Evolutionary conservation across 2,113 vertebrate genomes (phyloP).

Genomic region (Ornithorhynchus anatinus): DNA sequence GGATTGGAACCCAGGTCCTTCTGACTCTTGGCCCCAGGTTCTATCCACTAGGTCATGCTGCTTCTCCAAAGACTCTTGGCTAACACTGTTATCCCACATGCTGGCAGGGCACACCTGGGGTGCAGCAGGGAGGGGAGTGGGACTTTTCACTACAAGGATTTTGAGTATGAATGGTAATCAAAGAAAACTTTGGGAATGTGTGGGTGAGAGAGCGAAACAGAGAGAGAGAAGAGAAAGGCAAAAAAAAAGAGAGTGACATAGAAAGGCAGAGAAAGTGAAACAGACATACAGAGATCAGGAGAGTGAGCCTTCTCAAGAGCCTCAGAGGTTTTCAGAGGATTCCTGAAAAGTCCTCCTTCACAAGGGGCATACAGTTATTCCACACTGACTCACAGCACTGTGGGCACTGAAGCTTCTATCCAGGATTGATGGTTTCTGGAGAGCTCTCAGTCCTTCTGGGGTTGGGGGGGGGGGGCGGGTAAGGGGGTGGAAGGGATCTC

Average conservation of each 20-base stretch:
- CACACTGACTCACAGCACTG: slow-evolving; percentile 19
- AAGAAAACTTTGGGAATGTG: neutral
- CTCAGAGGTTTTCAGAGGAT: slow-evolving; percentile 18
- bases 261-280: accelerated
- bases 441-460: slow-evolving; percentile 70
- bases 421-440: slow-evolving; percentile 46
- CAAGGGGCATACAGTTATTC: slow-evolving; percentile 52
- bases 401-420: slow-evolving; percentile 42
- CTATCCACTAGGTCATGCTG: no score
- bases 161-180: no score
- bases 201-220: neutral
- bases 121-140: no score
- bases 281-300: neutral
- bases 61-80: no score
- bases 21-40: no score
- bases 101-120: no score
- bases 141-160: no score
- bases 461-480: no score
- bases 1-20: no score
- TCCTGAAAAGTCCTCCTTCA: slow-evolving; percentile 50
- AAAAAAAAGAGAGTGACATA: neutral
- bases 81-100: no score
- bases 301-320: neutral
- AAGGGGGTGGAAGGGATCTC: no score
- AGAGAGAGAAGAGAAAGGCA: neutral